These are phyloP conservation scores for Moxostoma hubbsi DNA, from an alignment of 2,797 vertebrate genomes.

Conservation along the genomic window DNA sequence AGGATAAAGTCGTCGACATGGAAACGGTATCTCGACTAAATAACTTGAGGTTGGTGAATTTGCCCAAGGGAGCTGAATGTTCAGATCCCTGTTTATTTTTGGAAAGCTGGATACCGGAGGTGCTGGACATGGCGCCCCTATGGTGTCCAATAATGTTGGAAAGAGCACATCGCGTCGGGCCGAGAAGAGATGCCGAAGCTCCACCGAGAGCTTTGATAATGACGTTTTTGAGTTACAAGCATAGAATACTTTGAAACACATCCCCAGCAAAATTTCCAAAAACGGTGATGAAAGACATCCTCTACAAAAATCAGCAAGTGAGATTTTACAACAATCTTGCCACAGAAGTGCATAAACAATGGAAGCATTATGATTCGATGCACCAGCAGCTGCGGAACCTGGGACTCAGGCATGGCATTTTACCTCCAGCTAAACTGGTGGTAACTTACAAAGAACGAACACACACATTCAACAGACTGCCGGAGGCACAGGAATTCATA, in stretches of 20 bases:
- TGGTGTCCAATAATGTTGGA: background rate
- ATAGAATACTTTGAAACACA: slow-evolving; percentile 31
- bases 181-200: slow-evolving; percentile 11
- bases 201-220: slow-evolving; percentile 22
- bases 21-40: slow-evolving; percentile 29
- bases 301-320: slow-evolving; percentile 36
- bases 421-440: slow-evolving; percentile 34
- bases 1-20: slow-evolving; percentile 39
- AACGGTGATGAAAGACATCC: slow-evolving; percentile 31
- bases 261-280: no score
- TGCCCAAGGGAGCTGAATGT: slow-evolving; percentile 30
- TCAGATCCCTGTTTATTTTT: slow-evolving; percentile 34
- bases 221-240: slow-evolving; percentile 34
- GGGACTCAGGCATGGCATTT: slow-evolving; percentile 28
- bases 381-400: no score
- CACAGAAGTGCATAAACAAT: slow-evolving; percentile 24
- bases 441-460: slow-evolving; percentile 35
- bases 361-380: no score
- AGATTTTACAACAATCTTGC: slow-evolving; percentile 31
- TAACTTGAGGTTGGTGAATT: slow-evolving; percentile 37
- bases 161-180: slow-evolving; percentile 28
- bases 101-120: slow-evolving; percentile 42
- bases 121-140: background rate
- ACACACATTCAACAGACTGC: slow-evolving; percentile 29
- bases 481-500: slow-evolving; percentile 13